Evolutionary conservation across 2,113 vertebrate genomes (phyloP), one percentile per base, ranked within the genome.

Genomic region (Plestiodon gilberti): DNA sequence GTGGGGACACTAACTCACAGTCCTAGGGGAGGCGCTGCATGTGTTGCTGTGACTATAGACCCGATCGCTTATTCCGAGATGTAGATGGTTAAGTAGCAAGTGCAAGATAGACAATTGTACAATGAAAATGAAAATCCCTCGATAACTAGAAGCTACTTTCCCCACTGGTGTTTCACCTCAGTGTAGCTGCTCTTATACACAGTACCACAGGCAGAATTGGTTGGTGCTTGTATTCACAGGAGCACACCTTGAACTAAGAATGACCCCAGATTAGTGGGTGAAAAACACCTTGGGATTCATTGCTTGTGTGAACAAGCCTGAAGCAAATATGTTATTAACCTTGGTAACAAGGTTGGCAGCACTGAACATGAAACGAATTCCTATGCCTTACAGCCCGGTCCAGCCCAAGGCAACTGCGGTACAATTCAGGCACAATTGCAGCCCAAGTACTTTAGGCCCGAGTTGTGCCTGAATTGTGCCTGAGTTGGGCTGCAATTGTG

Each of bases 291-390:
- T 57, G 64, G 75, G 18, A 79, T 78, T 78, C 15, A 15, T 59
- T 79, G 48, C 64, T 64, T 85, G 6, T 85, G 52, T 61, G 64
- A 70, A 59, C 28, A 35, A 70, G 67, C 35, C 75, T 28, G 78
- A 79, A 55, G 28, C 65, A 85, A 59, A 70, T 28, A 78, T 79
- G 77, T 78, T 78, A 78, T 61, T 85, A 78, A 70, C 64, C 84
- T 43, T 43, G 76, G 35, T 25, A 70, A 57, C 28, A 70, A 70
- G 52, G 65, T 69, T 70, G 33, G 52, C 62, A 78, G 25, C 35
- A 59, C 33, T 43, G 48, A 79, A 79, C 61, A 78, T 57, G 43
- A 85, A 67, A 55, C 70, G 52, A 43, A 40, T 78, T 23, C 35
- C 83, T 30, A 40, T 69, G 64, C 11, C 10, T 77, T 85, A n/a